Conservation (phyloP, 1,140 invertebrate genomes). For the Drosophila pallidifrons region DNA sequence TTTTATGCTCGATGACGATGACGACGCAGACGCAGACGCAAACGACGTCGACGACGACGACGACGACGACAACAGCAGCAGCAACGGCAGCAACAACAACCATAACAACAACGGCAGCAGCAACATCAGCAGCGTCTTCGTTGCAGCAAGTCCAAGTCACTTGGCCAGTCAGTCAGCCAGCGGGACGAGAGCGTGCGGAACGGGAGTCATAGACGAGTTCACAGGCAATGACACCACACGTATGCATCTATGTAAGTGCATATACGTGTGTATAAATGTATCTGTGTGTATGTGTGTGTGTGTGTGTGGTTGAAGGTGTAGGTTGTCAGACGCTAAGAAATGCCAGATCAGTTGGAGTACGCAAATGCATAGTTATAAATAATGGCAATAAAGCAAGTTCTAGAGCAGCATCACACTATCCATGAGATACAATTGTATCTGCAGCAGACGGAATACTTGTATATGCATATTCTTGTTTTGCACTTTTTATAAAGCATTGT, state of each 20-base stretch:
- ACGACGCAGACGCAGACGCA: constrained; percentile 26
- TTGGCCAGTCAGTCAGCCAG: constrained; percentile 61
- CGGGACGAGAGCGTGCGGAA: constrained; percentile 53
- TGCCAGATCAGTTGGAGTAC: constrained; percentile 7
- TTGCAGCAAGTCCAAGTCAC: constrained; percentile 68
- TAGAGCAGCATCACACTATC: constrained; percentile 6
- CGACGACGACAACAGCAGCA: constrained; percentile 9
- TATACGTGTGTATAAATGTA: constrained; percentile 4
- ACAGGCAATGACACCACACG: constrained; percentile 66
- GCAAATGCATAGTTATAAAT: constrained; percentile 25
- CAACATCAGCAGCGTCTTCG: constrained; percentile 47
- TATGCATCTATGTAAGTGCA: constrained; percentile 1
- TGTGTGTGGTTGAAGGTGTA: constrained; percentile 66
- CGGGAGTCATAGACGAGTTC: constrained; percentile 59
- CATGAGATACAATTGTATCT: constrained; percentile 2
- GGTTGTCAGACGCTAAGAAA: constrained; percentile 59
- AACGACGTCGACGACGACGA: constrained; percentile 8
- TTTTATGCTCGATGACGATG: constrained; percentile 65
- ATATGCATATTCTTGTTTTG: not conserved
- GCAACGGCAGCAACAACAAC: constrained; percentile 26
- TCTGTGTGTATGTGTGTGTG: constrained; percentile 5
- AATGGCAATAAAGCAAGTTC: constrained; percentile 16
- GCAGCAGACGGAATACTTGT: not conserved
- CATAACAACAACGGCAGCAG: constrained; percentile 9
- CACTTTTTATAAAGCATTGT: not conserved